A percentile compares a stretch with the other conserved stretches of the same genome.
Conservation (phyloP, 2,888 invertebrate genomes). For the Hylaea fasciaria region DNA sequence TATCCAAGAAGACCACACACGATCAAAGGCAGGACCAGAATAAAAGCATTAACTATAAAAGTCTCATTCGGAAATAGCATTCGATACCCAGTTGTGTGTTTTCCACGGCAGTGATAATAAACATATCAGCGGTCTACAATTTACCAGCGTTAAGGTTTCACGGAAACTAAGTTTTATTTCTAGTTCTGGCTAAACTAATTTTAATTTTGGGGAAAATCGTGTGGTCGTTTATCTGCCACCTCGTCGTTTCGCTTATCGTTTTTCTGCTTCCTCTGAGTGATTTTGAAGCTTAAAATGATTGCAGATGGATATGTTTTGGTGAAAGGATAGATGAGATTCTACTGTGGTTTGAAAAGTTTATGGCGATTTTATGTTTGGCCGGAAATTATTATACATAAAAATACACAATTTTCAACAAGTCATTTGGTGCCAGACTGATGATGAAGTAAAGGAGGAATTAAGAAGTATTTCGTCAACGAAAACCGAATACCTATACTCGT, state of each 20-base stretch:
- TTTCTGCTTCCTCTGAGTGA: conserved; percentile 2
- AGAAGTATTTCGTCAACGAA: too few species aligned
- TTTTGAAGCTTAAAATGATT: neutral
- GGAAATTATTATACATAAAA: neutral
- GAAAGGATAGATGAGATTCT: neutral
- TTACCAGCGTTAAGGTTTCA: conserved; percentile 66
- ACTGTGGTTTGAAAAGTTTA: neutral
- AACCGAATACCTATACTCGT: too few species aligned
- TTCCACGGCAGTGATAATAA: conserved; percentile 72
- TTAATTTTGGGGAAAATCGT: conserved; percentile 25
- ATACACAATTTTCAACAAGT: neutral
- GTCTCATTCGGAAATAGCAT: conserved; percentile 71
- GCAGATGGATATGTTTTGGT: neutral
- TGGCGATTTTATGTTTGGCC: neutral
- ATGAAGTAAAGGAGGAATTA: too few species aligned
- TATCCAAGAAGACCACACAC: conserved; percentile 70
- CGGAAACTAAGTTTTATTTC: conserved; percentile 53
- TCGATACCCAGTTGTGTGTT: conserved; percentile 65
- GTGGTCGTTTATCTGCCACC: conserved; percentile 17
- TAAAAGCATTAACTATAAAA: conserved; percentile 69
- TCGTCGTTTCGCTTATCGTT: conserved; percentile 5
- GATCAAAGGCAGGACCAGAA: conserved; percentile 66
- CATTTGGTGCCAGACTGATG: too few species aligned
- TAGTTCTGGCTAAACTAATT: conserved; percentile 30
- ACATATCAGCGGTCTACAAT: conserved; percentile 74